Percentiles rank a stretch among this genome's conserved stretches.
These are phyloP conservation scores for Brachionus asplanchnoidis DNA, from an alignment of 1,140 invertebrate genomes.

Conservation along the genomic window DNA sequence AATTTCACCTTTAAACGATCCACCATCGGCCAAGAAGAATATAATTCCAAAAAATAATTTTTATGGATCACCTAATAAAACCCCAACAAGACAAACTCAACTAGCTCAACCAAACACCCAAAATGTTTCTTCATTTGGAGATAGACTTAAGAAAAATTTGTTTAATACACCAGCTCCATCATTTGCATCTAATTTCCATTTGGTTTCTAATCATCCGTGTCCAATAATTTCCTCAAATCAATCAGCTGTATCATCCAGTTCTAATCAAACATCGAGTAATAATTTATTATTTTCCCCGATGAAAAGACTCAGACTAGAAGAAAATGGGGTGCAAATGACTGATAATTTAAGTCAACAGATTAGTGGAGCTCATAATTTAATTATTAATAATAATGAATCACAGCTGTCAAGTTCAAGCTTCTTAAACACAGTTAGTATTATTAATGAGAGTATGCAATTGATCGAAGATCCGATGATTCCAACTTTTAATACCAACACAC, in stretches of 20 bases:
- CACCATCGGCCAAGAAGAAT: background rate
- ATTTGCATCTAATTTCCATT: slow-evolving; percentile 45
- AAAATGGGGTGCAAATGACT: background rate
- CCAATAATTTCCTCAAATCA: background rate
- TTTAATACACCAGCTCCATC: background rate
- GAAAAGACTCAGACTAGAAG: slow-evolving; percentile 28
- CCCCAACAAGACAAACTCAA: background rate
- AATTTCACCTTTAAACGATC: background rate
- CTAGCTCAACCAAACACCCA: background rate
- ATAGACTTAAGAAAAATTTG: slow-evolving; percentile 32
- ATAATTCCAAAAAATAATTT: slow-evolving; percentile 8
- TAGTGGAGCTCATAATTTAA: background rate
- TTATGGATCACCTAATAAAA: slow-evolving; percentile 33
- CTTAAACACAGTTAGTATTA: background rate
- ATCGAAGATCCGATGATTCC: background rate
- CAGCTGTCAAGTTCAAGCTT: background rate
- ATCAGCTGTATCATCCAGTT: slow-evolving; percentile 45
- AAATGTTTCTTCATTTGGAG: background rate
- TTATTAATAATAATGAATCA: background rate
- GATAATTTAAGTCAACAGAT: background rate
- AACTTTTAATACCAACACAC: background rate
- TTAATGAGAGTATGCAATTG: background rate
- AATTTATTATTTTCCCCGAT: slow-evolving; percentile 20
- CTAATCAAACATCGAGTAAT: slow-evolving; percentile 18
- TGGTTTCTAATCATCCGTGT: slow-evolving; percentile 46